Evolutionary conservation across 37 sponge, comb jelly and placozoan genomes (phyloP), one percentile per base, ranked within the genome.

Genomic region (Tethya wilhelma): DNA sequence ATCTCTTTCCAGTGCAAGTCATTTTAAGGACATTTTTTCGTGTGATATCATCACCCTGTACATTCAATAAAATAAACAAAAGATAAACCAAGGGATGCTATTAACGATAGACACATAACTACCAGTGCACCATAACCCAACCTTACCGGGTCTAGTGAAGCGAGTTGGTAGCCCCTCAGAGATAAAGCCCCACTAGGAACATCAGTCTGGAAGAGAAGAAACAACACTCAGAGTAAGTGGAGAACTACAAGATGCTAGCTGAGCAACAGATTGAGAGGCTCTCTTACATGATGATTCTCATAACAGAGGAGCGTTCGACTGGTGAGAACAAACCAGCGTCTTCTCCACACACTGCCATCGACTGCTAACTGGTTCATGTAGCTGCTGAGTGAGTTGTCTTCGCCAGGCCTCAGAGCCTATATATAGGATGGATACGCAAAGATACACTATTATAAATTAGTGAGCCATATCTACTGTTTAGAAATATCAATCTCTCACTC

Each of bases 261-360:
- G 7, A 60, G 22, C 7, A n/a, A 7, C 22, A 12, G n/a, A n/a
- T n/a, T n/a, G n/a, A n/a, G n/a, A n/a, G n/a, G n/a, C n/a, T n/a
- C 22, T 46, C 79, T 73, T 28, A 86, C 86, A 66, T 25, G 45
- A 6, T 78, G 73, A 36, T 71, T 45, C 3, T 78, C 70, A 60
- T 59, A 86, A 66, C 86, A 86, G 53, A 86, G 56, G n/a, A 86
- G 79, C 20, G 72, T 46, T 41, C 78, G 44, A 30, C 39, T 59
- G 34, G 78, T 86, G 38, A 86, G 79, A 0, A 86, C 79, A 86
- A 77, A 86, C 86, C 86, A 86, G 9, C 86, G 37, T 32, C 75
- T 70, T 56, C 68, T 62, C 86, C 86, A 86, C 31, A 71, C 34
- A 0, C 66, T 45, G 1, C 78, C 65, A 12, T 58, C 59, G 12